Evolutionary conservation across 1,140 invertebrate genomes (phyloP).

Genomic region (Euwallacea similis): DNA sequence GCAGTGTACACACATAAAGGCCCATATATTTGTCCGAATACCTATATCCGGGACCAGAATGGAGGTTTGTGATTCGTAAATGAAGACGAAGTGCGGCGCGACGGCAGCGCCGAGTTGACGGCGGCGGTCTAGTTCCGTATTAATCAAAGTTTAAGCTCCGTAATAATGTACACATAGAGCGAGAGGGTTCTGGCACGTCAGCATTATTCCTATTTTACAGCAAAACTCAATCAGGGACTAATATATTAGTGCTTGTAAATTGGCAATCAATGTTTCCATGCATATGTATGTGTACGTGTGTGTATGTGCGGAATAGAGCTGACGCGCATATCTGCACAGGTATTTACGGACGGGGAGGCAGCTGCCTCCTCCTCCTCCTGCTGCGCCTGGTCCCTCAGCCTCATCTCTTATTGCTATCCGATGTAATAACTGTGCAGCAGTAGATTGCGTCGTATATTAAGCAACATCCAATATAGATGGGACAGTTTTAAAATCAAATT

Average conservation of each 20-base stretch:
- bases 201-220: slow-evolving; percentile 57
- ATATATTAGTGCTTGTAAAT: slow-evolving; percentile 57
- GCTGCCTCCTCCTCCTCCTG: slow-evolving; percentile 2
- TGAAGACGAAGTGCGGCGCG: slow-evolving; percentile 49
- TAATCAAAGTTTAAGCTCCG: slow-evolving; percentile 56
- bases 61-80: slow-evolving; percentile 40
- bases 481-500: slow-evolving; percentile 56
- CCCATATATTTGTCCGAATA: slow-evolving; percentile 31
- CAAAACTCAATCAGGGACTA: slow-evolving; percentile 56
- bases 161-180: slow-evolving; percentile 52
- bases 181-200: slow-evolving; percentile 49
- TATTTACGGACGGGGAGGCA: slow-evolving; percentile 34
- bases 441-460: slow-evolving; percentile 55
- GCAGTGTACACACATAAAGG: slow-evolving; percentile 20
- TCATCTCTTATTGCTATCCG: slow-evolving; percentile 27
- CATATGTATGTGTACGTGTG: slow-evolving; percentile 53
- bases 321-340: slow-evolving; percentile 27
- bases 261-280: slow-evolving; percentile 57
- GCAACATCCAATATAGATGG: slow-evolving; percentile 54
- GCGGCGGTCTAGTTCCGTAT: slow-evolving; percentile 50
- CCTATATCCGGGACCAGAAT: slow-evolving; percentile 11
- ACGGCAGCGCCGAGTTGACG: slow-evolving; percentile 32
- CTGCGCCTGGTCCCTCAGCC: slow-evolving; percentile 10
- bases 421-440: slow-evolving; percentile 50
- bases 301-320: slow-evolving; percentile 30